phyloP scores from a whole-genome alignment of 2,113 vertebrate genomes.

The Coturnix japonica region DNA sequence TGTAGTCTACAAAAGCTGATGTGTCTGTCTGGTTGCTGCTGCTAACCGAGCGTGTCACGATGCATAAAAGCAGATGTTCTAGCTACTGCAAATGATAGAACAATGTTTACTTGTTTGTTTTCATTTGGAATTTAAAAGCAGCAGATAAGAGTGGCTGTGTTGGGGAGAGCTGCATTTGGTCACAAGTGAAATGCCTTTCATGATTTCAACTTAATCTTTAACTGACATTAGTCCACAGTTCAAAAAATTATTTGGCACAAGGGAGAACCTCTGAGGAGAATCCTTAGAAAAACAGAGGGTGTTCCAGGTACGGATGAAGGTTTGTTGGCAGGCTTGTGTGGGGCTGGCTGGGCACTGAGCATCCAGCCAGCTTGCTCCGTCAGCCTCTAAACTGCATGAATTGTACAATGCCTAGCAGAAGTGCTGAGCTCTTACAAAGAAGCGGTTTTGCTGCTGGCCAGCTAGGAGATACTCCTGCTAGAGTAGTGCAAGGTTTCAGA shows the following conservation, averaged over 20 bases:
- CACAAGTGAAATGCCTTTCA: constrained; percentile 14
- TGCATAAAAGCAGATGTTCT: neutral
- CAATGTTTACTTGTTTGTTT: neutral
- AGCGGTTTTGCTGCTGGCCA: neutral
- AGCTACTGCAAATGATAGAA: neutral
- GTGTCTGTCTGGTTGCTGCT: constrained; percentile 18
- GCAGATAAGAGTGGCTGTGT: neutral
- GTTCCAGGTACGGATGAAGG: constrained; percentile 40
- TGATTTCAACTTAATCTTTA: constrained; percentile 54
- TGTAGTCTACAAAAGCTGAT: constrained; percentile 43
- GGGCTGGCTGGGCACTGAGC: constrained; percentile 26
- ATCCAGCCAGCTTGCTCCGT: neutral
- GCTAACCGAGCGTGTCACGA: neutral
- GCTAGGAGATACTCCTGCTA: constrained; percentile 7
- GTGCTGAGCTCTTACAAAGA: constrained; percentile 41
- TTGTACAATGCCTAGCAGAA: neutral
- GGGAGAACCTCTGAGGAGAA: constrained; percentile 65
- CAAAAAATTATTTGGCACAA: constrained; percentile 69
- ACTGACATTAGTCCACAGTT: constrained; percentile 62
- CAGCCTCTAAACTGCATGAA: constrained; percentile 33
- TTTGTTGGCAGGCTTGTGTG: constrained; percentile 23
- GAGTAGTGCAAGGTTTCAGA: neutral
- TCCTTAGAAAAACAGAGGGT: constrained; percentile 57
- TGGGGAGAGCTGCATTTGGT: constrained; percentile 47
- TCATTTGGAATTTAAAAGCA: constrained; percentile 3